Evolutionary conservation across 2,888 invertebrate genomes (phyloP), one percentile per base, ranked within the genome.

Genomic region (Heliconius ethilla): DNA sequence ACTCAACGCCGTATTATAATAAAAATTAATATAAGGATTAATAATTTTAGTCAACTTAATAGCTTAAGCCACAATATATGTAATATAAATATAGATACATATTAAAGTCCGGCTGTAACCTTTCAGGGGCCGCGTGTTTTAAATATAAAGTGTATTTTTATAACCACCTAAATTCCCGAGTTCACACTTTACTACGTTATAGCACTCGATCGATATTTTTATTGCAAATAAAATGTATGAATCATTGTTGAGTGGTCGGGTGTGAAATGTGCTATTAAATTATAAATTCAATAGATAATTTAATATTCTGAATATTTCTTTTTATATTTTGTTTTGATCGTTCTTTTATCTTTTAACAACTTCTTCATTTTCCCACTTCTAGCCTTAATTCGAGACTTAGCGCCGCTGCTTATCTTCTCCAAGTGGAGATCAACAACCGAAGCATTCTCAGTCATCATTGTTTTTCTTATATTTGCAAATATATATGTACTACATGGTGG

Each of bases 61-160:
- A 45, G 45, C 18, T 45, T 45, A 45, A 18, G 45, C 45, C 70
- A 6, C 9, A 18, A 62, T 22, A 29, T 29, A 45, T 27, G 27
- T n/a, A 62, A 13, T 59, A 55, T 72, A n/a, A 5, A 15, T 45
- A 45, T 45, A 11, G 40, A 13, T 40, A 13, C 0, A 51, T 51
- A 51, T 29, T 18, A 62, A 70, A 25, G 75, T n/a, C 65, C 33
- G 27, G 10, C 70, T 27, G 70, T 70, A 78, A 80, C 75, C 66
- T 40, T 76, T 51, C 51, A 65, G 70, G 65, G 75, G 77, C 70
- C 80, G 78, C 75, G 69, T 74, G 75, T 67, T 79, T 78, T 69
- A 79, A 81, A 79, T 80, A 80, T 80, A 82, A 80, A 77, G 59
- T 80, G 75, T 80, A 80, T 82, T 79, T 79, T 82, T 82, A 80